phyloP scores from a whole-genome alignment of 2,797 vertebrate genomes.

The Morus bassanus region DNA sequence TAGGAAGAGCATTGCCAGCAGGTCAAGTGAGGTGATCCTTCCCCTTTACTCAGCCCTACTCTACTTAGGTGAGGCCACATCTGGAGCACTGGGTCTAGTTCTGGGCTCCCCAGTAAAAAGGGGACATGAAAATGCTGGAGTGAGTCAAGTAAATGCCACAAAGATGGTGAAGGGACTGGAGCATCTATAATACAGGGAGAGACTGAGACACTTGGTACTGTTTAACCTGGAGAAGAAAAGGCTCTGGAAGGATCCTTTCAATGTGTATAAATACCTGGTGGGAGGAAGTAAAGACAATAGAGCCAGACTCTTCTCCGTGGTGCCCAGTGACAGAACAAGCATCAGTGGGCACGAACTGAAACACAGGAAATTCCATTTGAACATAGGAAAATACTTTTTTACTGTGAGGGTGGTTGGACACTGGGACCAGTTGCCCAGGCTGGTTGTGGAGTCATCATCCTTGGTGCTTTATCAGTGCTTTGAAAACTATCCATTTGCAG shows the following conservation, averaged over 20 bases:
- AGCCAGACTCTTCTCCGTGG: neutral
- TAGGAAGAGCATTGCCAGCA: neutral
- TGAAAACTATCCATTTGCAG: neutral
- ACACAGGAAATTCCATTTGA: neutral
- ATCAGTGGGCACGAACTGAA: neutral
- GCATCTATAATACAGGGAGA: neutral
- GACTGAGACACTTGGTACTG: neutral
- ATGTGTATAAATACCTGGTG: neutral
- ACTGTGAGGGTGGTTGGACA: too few relatives aligned
- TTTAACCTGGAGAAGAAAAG: neutral
- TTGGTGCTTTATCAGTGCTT: neutral
- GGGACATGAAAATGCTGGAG: neutral
- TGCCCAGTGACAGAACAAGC: neutral
- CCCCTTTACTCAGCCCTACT: neutral
- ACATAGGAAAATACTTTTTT: neutral
- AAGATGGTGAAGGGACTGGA: neutral
- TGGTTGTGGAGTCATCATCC: neutral
- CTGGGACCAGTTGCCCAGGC: neutral
- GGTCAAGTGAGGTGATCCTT: neutral
- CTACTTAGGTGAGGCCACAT: too few relatives aligned
- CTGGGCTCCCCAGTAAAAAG: neutral
- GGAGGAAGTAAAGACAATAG: neutral
- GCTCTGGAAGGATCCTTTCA: neutral
- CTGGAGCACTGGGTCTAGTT: neutral
- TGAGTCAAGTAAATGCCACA: neutral